phyloP scores from a whole-genome alignment of 2,113 vertebrate species.

The Lonchura striata region DNA sequence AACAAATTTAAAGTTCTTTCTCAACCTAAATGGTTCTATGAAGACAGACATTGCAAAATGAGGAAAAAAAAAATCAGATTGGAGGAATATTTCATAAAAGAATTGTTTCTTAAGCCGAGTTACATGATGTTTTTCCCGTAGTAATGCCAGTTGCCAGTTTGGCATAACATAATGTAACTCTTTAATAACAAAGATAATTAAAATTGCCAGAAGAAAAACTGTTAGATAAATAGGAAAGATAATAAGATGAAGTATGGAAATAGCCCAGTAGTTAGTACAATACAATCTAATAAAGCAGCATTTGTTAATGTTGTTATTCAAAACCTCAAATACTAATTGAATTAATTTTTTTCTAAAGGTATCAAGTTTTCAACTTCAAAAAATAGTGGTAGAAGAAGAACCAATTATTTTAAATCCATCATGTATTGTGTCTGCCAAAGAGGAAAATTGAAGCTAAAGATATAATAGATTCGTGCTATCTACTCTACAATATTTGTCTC shows the following conservation, averaged over 20 bases:
- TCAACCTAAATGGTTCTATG: background rate
- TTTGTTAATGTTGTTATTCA: background rate
- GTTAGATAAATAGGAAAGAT: background rate
- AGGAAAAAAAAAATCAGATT: background rate
- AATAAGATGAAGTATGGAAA: background rate
- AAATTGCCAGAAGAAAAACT: background rate
- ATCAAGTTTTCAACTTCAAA: background rate
- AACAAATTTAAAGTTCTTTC: background rate
- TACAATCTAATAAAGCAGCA: background rate
- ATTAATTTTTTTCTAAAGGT: background rate
- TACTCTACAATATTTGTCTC: background rate
- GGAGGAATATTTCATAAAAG: background rate
- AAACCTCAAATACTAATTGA: background rate
- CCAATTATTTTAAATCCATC: background rate
- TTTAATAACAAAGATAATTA: conserved; percentile 34
- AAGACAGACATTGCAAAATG: background rate
- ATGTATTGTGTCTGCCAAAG: background rate
- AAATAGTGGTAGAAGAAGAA: background rate
- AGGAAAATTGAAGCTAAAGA: background rate
- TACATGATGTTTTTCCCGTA: background rate
- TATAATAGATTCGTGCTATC: background rate
- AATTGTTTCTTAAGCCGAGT: background rate
- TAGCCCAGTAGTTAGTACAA: background rate
- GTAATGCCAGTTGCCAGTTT: background rate
- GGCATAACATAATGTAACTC: background rate